Evolutionary conservation across 1,140 invertebrate genomes (phyloP).

Genomic region (Semibalanus balanoides): DNA sequence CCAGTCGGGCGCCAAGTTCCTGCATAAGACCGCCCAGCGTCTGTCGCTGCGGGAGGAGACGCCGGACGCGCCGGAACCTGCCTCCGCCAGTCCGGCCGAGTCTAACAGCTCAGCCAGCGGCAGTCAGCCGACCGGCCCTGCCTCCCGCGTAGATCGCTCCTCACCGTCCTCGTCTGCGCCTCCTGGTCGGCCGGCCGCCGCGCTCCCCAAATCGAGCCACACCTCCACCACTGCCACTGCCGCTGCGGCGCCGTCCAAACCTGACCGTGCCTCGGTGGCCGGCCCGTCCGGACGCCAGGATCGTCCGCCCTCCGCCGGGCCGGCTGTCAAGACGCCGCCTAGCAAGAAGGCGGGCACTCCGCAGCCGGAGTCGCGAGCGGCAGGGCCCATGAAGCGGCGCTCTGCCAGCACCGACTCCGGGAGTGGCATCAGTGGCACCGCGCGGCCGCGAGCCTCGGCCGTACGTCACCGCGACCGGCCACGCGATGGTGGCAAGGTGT

Average conservation of each 20-base stretch:
- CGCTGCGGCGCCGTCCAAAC: not conserved
- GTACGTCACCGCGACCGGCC: slow-evolving; percentile 1
- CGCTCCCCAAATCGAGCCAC: not conserved
- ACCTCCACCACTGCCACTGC: not conserved
- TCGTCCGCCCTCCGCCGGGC: not conserved
- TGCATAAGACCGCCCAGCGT: not conserved
- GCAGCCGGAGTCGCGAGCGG: not conserved
- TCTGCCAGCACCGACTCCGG: not conserved
- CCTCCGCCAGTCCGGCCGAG: too few relatives aligned
- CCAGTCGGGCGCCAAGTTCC: not conserved
- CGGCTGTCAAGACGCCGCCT: too few relatives aligned
- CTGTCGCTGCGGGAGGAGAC: not conserved
- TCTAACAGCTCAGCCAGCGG: not conserved
- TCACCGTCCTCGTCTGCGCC: not conserved
- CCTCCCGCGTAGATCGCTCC: not conserved
- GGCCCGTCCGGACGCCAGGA: not conserved
- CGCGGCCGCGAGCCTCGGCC: not conserved
- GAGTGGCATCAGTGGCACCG: not conserved
- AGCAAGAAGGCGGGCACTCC: not conserved
- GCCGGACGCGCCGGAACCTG: not conserved
- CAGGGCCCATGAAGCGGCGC: not conserved
- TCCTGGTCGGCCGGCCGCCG: too few relatives aligned
- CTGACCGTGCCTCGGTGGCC: not conserved
- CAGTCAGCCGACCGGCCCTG: not conserved
- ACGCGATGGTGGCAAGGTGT: slow-evolving; percentile 1